Conservation (phyloP, 2,888 invertebrate genomes). For the Abrostola tripartita region DNA sequence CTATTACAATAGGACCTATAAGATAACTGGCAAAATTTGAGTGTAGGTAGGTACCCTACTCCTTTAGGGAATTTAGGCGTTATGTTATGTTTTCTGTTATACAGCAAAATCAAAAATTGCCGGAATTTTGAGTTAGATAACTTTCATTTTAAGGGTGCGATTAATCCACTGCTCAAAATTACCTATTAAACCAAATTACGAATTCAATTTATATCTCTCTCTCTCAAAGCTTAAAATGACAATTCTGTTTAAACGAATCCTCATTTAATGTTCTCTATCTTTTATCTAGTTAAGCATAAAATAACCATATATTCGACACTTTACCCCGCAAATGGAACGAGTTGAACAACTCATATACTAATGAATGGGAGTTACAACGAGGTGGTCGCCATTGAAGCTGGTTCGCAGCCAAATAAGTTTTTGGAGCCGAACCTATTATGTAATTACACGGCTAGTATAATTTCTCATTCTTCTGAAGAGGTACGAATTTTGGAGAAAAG, state of each 20-base stretch:
- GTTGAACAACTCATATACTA: constrained; percentile 39
- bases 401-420: constrained; percentile 54
- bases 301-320: constrained; percentile 10
- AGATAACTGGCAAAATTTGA: too few species aligned
- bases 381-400: constrained; percentile 47
- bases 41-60: too few species aligned
- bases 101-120: too few species aligned
- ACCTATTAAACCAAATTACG: not conserved
- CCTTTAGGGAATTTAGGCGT: too few species aligned
- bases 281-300: constrained; percentile 11
- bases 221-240: not conserved
- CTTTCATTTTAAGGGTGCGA: too few species aligned
- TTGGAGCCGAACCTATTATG: constrained; percentile 43
- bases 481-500: constrained; percentile 5
- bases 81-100: too few species aligned
- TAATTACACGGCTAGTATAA: constrained; percentile 45
- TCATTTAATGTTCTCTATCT: not conserved
- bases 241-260: not conserved
- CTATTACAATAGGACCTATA: too few species aligned
- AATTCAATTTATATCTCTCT: not conserved
- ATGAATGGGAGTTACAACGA: constrained; percentile 41
- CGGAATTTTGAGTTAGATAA: too few species aligned
- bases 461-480: constrained; percentile 32
- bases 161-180: too few species aligned
- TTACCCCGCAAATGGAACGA: constrained; percentile 24